A percentile compares a stretch with the other conserved stretches of the same genome.
Evolutionary conservation across 2,888 invertebrate species (phyloP).

Genomic region (Agriopis leucophaearia): DNA sequence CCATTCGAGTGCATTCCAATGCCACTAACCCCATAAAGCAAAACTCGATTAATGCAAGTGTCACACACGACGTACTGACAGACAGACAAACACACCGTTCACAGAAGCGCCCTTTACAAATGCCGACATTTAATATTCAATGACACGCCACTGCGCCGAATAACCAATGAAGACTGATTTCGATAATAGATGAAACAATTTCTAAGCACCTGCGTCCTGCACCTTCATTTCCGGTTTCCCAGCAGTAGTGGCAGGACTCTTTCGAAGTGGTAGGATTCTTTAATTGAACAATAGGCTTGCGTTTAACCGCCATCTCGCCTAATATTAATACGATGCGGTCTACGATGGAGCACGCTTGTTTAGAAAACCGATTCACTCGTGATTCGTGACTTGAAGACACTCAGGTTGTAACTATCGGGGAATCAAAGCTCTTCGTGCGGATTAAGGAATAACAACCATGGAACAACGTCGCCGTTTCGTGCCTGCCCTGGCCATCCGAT

Average conservation of each 20-base stretch:
- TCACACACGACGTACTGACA: conserved; percentile 33
- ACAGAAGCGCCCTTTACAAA: conserved; percentile 46
- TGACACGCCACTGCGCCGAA: conserved; percentile 22
- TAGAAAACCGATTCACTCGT: no score
- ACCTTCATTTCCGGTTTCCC: background rate
- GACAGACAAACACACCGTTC: conserved; percentile 47
- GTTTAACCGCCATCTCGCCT: no score
- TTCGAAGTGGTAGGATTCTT: no score
- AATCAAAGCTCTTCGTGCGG: no score
- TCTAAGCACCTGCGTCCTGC: conserved; percentile 1
- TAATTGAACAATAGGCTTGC: no score
- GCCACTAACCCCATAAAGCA: conserved; percentile 24
- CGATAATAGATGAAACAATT: conserved; percentile 22
- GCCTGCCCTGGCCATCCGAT: no score
- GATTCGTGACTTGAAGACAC: no score
- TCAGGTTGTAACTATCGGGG: no score
- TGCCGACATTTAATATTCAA: conserved; percentile 47
- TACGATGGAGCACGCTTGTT: no score
- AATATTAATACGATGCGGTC: no score
- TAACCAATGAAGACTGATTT: conserved; percentile 15
- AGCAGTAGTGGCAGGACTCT: background rate
- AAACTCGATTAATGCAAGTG: conserved; percentile 31
- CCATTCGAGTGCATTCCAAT: conserved; percentile 9
- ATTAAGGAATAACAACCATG: no score
- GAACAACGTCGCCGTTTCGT: no score